Conservation (phyloP, 2,797 vertebrate species). For the Enoplosus armatus region DNA sequence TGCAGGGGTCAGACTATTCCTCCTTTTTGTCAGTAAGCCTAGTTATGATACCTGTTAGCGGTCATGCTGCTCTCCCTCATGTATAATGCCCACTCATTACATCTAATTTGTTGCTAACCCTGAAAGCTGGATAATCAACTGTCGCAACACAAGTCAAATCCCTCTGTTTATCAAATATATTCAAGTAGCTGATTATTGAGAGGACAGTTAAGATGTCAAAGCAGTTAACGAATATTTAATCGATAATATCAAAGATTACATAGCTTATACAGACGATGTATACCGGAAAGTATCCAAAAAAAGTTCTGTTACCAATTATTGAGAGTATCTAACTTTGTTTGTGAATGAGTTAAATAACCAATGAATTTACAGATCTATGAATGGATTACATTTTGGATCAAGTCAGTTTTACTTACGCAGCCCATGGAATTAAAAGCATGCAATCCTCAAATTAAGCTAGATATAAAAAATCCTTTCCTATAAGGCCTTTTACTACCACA, state of each 20-base stretch:
- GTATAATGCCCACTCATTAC: not conserved
- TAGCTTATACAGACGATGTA: not conserved
- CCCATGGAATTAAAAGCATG: not conserved
- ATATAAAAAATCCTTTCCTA: not conserved
- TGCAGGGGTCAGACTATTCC: not conserved
- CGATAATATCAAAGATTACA: not conserved
- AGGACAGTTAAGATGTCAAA: not conserved
- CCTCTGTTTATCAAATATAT: not conserved
- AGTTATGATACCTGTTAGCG: not conserved
- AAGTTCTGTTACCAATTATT: not conserved
- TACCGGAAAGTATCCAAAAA: not conserved
- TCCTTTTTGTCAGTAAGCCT: not conserved
- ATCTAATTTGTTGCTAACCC: not conserved
- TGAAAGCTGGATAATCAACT: not conserved
- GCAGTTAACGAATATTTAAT: not conserved
- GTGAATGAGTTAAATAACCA: not conserved
- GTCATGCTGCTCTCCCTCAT: not conserved
- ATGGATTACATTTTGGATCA: not conserved
- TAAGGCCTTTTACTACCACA: too few relatives aligned
- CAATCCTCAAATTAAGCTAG: not conserved
- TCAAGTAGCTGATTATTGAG: not conserved
- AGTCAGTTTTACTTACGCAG: not conserved
- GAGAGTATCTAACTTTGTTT: not conserved
- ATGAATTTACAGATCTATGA: not conserved
- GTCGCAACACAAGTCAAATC: not conserved